A percentile compares a stretch with the other conserved stretches of the same genome.
Evolutionary conservation across 1,140 invertebrate species (phyloP).

Genomic region (Armadillidium nasatum): DNA sequence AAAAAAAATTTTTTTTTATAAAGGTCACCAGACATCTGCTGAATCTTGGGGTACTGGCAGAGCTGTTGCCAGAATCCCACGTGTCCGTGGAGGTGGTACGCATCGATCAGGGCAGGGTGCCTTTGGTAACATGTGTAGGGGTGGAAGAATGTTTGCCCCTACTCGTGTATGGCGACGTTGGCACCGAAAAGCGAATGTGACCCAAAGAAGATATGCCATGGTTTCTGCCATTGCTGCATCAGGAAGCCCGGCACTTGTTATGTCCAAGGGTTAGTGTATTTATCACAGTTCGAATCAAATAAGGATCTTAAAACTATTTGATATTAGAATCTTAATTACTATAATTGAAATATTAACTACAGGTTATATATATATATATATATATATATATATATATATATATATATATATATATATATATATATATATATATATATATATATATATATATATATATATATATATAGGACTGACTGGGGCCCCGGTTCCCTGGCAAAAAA

Average conservation of each 20-base stretch:
- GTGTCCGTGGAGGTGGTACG: conserved; percentile 98
- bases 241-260: conserved; percentile 91
- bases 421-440: no score
- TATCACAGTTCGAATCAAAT: no score
- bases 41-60: conserved; percentile 99
- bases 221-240: conserved; percentile 95
- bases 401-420: no score
- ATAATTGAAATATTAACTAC: no score
- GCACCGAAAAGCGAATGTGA: conserved; percentile 94
- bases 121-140: conserved; percentile 99
- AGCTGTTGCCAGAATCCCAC: conserved; percentile 99
- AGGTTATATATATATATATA: no score
- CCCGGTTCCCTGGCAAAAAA: no score
- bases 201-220: conserved; percentile 92
- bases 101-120: conserved; percentile 99
- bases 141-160: conserved; percentile 98
- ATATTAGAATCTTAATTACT: no score
- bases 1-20: conserved; percentile 47
- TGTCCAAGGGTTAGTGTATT: conserved; percentile 94
- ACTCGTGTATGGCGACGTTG: conserved; percentile 97
- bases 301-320: no score
- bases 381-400: no score
- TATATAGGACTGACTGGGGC: no score
- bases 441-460: no score
- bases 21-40: conserved; percentile 98